A percentile compares a stretch with the other conserved stretches of the same genome.
Evolutionary conservation across 2,113 vertebrate genomes (phyloP).

Genomic region (Panthera tigris): DNA sequence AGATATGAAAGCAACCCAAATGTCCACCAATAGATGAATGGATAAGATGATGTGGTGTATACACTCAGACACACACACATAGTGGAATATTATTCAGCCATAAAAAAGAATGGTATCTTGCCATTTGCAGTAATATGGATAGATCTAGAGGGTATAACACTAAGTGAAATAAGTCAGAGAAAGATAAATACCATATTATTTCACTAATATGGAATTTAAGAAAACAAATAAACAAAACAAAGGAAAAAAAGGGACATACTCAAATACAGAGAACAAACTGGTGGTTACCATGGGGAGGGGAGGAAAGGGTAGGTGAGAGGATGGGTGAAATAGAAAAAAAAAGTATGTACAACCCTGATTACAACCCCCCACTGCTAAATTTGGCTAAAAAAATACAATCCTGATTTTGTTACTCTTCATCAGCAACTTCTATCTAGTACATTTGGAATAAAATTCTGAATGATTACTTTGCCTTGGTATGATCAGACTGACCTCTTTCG

Average conservation of each 20-base stretch:
- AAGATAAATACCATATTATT: not conserved
- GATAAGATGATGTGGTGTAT: not conserved
- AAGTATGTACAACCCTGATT: not conserved
- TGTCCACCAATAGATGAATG: not conserved
- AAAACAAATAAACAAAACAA: not conserved
- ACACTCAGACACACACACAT: too few species aligned
- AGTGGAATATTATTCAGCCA: not conserved
- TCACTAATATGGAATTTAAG: not conserved
- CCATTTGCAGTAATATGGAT: not conserved
- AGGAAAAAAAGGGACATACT: not conserved
- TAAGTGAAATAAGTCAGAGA: not conserved
- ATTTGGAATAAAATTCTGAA: not conserved
- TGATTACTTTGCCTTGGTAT: not conserved
- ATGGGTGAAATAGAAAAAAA: not conserved
- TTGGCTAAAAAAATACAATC: not conserved
- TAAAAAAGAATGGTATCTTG: not conserved
- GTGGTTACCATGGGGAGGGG: not conserved
- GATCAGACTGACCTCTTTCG: not conserved
- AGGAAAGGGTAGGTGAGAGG: not conserved
- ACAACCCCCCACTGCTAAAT: not conserved
- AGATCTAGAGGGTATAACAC: not conserved
- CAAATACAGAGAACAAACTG: not conserved
- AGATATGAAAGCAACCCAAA: not conserved
- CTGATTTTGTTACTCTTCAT: not conserved
- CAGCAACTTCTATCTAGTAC: not conserved